Percentiles rank a stretch among this genome's conserved stretches.
Evolutionary conservation across 92 coral and sea anemone genomes (phyloP).

Genomic region (Diadumene lineata): DNA sequence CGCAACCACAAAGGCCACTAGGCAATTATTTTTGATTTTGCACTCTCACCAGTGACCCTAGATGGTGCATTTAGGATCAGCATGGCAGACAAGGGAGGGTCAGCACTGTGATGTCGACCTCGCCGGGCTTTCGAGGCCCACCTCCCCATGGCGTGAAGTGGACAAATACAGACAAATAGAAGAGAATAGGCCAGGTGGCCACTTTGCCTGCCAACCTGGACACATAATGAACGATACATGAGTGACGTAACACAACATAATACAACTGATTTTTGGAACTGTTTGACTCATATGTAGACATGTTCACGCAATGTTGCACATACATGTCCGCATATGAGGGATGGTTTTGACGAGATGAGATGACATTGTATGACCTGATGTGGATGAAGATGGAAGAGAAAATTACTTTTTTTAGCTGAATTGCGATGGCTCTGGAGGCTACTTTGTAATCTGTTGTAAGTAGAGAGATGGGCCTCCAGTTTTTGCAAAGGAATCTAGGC

Average conservation of each 20-base stretch:
- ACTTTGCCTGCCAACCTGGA: not conserved
- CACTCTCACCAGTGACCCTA: not conserved
- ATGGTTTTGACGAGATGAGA: not conserved
- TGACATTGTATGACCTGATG: not conserved
- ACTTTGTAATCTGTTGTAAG: constrained; percentile 58
- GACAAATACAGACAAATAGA: not conserved
- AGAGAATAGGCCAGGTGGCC: not conserved
- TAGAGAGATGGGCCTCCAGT: constrained; percentile 67
- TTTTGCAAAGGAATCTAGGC: constrained; percentile 4
- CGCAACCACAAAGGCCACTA: too few relatives aligned
- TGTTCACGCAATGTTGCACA: too few relatives aligned
- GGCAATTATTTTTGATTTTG: constrained; percentile 2
- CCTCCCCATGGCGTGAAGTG: constrained; percentile 1
- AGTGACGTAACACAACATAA: too few relatives aligned
- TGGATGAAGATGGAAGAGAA: not conserved
- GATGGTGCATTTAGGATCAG: not conserved
- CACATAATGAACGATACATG: too few relatives aligned
- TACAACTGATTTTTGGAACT: too few relatives aligned
- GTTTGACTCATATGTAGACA: too few relatives aligned
- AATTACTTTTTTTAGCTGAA: constrained; percentile 29
- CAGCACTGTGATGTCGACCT: constrained; percentile 1
- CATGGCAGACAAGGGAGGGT: constrained; percentile 1
- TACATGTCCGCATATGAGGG: too few relatives aligned
- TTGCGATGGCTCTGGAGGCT: constrained; percentile 16
- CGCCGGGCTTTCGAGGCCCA: not conserved